Evolutionary conservation across 2,888 invertebrate species (phyloP).

Genomic region (Drosophila neotestacea): DNA sequence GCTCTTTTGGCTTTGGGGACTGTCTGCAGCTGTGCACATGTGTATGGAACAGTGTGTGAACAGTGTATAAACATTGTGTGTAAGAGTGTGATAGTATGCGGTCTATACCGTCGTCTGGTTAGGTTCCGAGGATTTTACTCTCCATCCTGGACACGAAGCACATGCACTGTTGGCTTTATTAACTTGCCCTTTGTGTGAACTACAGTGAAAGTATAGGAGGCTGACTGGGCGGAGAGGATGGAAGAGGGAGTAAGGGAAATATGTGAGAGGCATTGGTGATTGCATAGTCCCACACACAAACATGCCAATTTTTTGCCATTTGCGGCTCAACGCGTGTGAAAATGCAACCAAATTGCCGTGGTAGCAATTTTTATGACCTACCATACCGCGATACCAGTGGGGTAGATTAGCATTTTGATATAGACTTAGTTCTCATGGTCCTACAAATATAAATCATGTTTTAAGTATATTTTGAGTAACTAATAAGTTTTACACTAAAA

Average conservation of each 20-base stretch:
- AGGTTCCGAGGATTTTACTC: slow-evolving; percentile 23
- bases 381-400: neutral
- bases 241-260: neutral
- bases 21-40: slow-evolving; percentile 15
- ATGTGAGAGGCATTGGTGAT: slow-evolving; percentile 8
- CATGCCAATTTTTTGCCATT: slow-evolving; percentile 57
- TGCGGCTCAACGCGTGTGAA: slow-evolving; percentile 54
- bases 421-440: neutral
- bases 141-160: slow-evolving; percentile 54
- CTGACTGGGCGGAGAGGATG: neutral
- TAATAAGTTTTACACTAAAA: too few species aligned
- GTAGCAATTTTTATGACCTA: slow-evolving; percentile 53
- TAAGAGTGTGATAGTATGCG: neutral
- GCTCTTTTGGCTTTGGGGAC: slow-evolving; percentile 29
- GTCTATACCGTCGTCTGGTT: slow-evolving; percentile 31
- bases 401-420: slow-evolving; percentile 12
- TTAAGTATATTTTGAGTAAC: too few species aligned
- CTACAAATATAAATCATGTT: neutral
- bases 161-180: slow-evolving; percentile 71
- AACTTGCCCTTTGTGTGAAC: slow-evolving; percentile 62
- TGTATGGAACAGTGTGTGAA: neutral
- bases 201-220: slow-evolving; percentile 2
- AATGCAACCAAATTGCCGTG: slow-evolving; percentile 68
- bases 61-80: neutral
- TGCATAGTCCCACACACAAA: slow-evolving; percentile 30